A percentile compares a stretch with the other conserved stretches of the same genome.
phyloP scores from a whole-genome alignment of 2,888 invertebrate genomes.

The Eilema depressum region DNA sequence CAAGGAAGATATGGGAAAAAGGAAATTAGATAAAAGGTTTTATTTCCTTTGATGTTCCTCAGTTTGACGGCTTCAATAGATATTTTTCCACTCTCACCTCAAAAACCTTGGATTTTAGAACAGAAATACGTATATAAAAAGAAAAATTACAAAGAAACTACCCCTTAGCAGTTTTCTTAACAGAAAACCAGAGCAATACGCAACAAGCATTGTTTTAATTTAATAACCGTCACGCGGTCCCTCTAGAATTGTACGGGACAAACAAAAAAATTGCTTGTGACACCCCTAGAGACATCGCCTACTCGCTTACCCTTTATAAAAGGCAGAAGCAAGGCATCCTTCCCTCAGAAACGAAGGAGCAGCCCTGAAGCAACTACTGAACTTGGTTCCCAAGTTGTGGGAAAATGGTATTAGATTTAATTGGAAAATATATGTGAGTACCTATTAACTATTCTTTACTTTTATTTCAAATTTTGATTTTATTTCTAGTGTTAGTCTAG shows the following conservation, averaged over 20 bases:
- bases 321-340: conserved; percentile 49
- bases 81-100: background rate
- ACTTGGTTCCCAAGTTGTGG: conserved; percentile 33
- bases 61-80: no score
- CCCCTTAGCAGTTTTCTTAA: conserved; percentile 56
- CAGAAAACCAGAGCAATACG: conserved; percentile 74
- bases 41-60: no score
- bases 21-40: no score
- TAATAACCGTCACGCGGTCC: conserved; percentile 77
- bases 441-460: background rate
- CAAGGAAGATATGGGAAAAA: no score
- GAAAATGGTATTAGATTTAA: conserved; percentile 44
- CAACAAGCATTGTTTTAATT: conserved; percentile 80
- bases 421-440: conserved; percentile 42
- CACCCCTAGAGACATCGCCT: conserved; percentile 74
- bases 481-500: background rate
- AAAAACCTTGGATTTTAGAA: background rate
- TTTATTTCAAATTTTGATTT: background rate
- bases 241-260: conserved; percentile 57
- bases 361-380: conserved; percentile 40
- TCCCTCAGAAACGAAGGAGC: conserved; percentile 55
- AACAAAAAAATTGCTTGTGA: conserved; percentile 69
- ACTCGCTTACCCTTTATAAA: conserved; percentile 71
- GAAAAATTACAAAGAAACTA: conserved; percentile 9
- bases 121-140: background rate